phyloP scores from a whole-genome alignment of 1,140 invertebrate genomes.

The Coenobita brevimanus region DNA sequence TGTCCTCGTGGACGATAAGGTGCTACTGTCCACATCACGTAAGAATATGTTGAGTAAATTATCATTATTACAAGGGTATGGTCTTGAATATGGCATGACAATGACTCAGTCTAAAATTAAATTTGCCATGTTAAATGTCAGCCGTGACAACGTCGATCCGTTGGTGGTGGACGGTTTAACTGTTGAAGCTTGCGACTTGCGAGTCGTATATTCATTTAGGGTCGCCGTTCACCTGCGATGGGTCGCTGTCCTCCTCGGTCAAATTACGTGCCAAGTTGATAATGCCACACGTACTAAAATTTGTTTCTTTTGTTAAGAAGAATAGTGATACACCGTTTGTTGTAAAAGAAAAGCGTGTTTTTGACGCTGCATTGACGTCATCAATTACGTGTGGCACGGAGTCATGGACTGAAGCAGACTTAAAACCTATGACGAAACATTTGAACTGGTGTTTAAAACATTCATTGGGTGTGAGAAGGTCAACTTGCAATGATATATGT shows the following conservation, averaged over 20 bases:
- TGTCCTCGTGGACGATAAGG: conserved; percentile 7
- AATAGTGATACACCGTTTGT: background rate
- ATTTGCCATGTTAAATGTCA: background rate
- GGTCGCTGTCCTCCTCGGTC: no score
- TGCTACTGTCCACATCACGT: background rate
- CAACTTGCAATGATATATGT: no score
- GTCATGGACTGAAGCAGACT: background rate
- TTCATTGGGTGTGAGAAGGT: conserved; percentile 19
- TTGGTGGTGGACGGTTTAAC: background rate
- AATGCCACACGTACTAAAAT: background rate
- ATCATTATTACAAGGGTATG: background rate
- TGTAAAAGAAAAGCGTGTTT: background rate
- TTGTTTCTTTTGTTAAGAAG: background rate
- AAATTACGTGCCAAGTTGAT: no score
- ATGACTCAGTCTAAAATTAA: background rate
- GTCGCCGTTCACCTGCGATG: background rate
- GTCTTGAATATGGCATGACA: conserved; percentile 1
- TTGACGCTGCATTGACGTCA: background rate
- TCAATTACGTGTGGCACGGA: background rate
- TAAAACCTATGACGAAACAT: background rate
- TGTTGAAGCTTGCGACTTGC: background rate
- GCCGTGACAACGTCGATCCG: background rate
- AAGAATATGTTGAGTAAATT: background rate
- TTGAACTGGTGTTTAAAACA: conserved; percentile 9
- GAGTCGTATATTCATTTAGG: background rate